Percentiles rank a stretch among this genome's conserved stretches.
Conservation (phyloP, 2,113 vertebrate species). For the Pitta sordida region DNA sequence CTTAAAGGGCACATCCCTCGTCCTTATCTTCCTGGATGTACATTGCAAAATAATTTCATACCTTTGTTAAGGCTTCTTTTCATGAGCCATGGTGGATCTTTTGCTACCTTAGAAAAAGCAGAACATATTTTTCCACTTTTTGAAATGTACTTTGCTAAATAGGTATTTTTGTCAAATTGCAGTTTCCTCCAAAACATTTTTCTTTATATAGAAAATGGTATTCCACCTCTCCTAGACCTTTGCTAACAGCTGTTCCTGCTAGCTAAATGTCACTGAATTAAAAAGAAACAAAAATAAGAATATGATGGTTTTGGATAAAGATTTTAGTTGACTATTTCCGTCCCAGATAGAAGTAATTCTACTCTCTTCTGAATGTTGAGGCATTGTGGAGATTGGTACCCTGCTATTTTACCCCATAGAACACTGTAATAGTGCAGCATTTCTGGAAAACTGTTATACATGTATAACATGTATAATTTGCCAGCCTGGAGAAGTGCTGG, state of each 20-base stretch:
- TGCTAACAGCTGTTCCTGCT: conserved; percentile 67
- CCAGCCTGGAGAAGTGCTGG: neutral
- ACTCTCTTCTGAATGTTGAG: neutral
- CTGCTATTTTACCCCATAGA: neutral
- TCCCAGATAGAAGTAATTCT: neutral
- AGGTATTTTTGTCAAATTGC: conserved; percentile 34
- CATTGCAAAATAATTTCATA: neutral
- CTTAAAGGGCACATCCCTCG: neutral
- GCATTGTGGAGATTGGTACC: neutral
- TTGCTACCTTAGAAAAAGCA: neutral
- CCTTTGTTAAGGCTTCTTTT: neutral
- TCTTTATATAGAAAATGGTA: conserved; percentile 58
- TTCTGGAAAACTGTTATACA: neutral
- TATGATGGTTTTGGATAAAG: conserved; percentile 4
- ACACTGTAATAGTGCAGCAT: neutral
- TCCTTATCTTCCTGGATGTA: neutral
- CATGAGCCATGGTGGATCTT: neutral
- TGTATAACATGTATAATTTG: neutral
- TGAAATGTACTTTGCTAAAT: conserved; percentile 8
- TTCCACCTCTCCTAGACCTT: conserved; percentile 67
- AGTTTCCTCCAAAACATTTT: conserved; percentile 21
- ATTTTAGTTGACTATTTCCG: conserved; percentile 35
- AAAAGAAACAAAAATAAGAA: conserved; percentile 52
- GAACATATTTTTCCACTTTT: neutral
- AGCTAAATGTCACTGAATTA: conserved; percentile 71